These are phyloP conservation scores for Lithophane ornitopus DNA, from an alignment of 2,888 invertebrate species.

Conservation along the genomic window DNA sequence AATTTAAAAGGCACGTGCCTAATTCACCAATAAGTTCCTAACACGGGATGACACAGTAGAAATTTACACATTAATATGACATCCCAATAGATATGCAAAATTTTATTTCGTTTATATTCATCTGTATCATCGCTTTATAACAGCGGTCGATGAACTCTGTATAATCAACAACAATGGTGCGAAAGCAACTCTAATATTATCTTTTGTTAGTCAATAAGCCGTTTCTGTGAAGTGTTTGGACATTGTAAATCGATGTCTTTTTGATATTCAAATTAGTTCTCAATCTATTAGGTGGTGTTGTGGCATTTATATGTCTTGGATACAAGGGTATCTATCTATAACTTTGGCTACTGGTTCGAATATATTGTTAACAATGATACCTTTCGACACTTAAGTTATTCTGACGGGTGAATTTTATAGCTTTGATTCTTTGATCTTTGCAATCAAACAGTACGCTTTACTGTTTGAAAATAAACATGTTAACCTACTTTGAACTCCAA, in stretches of 20 bases:
- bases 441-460: background rate
- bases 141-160: constrained; percentile 82
- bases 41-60: constrained; percentile 66
- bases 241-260: constrained; percentile 63
- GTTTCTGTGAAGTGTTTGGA: constrained; percentile 58
- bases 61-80: constrained; percentile 83
- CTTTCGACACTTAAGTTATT: constrained; percentile 12
- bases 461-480: constrained; percentile 15
- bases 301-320: constrained; percentile 40
- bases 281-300: constrained; percentile 51
- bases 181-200: constrained; percentile 67
- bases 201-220: constrained; percentile 69
- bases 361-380: constrained; percentile 11
- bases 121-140: constrained; percentile 80
- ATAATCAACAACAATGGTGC: constrained; percentile 75
- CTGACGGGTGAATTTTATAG: background rate
- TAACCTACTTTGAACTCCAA: constrained; percentile 41
- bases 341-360: constrained; percentile 12
- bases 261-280: constrained; percentile 63
- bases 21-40: constrained; percentile 64
- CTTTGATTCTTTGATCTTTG: background rate
- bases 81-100: constrained; percentile 87
- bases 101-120: constrained; percentile 80
- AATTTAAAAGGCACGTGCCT: constrained; percentile 74
- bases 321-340: constrained; percentile 15